Percentiles rank a stretch among this genome's conserved stretches.
These are phyloP conservation scores for Philereme vetulata DNA, from an alignment of 2,888 invertebrate genomes.

Conservation along the genomic window DNA sequence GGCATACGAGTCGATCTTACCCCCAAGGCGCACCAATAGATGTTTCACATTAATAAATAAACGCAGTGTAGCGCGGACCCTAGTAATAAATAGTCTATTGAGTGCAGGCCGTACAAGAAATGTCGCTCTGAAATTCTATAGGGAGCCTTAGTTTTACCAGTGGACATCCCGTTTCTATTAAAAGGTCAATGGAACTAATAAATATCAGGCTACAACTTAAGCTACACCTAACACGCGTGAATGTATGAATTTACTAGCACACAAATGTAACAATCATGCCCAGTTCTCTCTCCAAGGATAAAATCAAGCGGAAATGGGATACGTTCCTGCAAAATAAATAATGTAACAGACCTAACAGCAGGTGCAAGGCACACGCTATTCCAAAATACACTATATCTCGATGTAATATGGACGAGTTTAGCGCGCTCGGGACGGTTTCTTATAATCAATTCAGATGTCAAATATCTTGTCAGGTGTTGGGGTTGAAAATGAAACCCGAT, in stretches of 20 bases:
- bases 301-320: constrained; percentile 26
- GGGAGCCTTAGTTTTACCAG: too few species aligned
- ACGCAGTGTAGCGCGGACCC: too few species aligned
- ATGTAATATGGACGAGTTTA: constrained; percentile 1
- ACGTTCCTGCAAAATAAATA: constrained; percentile 28
- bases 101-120: too few species aligned
- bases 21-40: too few species aligned
- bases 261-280: constrained; percentile 20
- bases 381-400: background rate
- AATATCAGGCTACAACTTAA: too few species aligned
- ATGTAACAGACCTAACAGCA: constrained; percentile 17
- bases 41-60: too few species aligned
- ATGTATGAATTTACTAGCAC: background rate
- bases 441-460: constrained; percentile 31
- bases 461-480: constrained; percentile 21
- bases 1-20: too few species aligned
- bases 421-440: background rate
- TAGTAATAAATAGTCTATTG: too few species aligned
- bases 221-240: too few species aligned
- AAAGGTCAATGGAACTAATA: too few species aligned
- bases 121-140: too few species aligned
- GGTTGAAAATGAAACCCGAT: constrained; percentile 6
- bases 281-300: constrained; percentile 18
- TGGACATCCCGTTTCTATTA: too few species aligned
- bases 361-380: constrained; percentile 6